phyloP scores from a whole-genome alignment of 2,113 vertebrate genomes.

The Myodes glareolus region DNA sequence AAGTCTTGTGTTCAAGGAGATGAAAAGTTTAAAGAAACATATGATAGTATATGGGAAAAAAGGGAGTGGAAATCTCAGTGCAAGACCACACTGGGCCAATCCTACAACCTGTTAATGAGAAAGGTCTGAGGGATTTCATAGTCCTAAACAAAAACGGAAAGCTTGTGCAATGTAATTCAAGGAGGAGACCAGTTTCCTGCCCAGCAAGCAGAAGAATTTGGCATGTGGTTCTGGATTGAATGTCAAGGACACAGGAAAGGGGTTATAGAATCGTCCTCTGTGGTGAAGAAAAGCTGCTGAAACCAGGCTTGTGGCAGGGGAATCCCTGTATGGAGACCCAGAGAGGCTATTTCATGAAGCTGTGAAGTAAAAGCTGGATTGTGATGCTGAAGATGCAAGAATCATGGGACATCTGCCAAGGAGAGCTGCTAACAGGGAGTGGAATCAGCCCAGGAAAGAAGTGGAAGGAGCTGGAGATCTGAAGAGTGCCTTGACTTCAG shows the following conservation, averaged over 20 bases:
- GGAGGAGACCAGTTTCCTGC: background rate
- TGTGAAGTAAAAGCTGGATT: background rate
- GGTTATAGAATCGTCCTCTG: background rate
- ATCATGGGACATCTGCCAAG: background rate
- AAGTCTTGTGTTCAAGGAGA: background rate
- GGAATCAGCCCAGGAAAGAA: background rate
- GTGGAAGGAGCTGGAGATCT: background rate
- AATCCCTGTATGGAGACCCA: background rate
- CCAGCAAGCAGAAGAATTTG: background rate
- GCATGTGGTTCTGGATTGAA: background rate
- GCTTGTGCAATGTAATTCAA: background rate
- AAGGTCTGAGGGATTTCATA: background rate
- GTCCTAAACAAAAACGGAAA: background rate
- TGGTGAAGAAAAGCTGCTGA: background rate
- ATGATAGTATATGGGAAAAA: background rate
- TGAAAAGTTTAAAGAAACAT: background rate
- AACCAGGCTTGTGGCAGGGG: background rate
- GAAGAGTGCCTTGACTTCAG: background rate
- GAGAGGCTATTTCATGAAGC: background rate
- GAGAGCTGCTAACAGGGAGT: background rate
- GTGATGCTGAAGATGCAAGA: background rate
- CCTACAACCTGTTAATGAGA: background rate
- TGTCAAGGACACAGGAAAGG: background rate
- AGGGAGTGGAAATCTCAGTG: background rate
- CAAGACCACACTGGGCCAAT: background rate